phyloP scores from a whole-genome alignment of 35 echinoderm and acorn worm genomes.

The Amphiura filiformis region DNA sequence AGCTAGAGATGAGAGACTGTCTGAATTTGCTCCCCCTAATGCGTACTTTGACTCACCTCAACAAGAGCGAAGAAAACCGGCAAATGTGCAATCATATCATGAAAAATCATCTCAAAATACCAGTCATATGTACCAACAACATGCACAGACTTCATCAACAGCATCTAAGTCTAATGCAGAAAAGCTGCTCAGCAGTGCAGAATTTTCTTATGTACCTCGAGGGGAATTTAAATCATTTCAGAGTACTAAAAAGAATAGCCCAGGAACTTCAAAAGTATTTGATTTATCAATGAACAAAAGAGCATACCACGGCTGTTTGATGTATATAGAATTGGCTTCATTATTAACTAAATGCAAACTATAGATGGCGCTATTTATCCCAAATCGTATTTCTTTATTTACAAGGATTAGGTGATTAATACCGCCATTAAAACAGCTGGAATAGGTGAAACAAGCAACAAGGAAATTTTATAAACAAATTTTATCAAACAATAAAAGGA shows the following conservation, averaged over 20 bases:
- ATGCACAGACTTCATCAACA: background rate
- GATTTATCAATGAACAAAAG: too few relatives aligned
- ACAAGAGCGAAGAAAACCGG: conserved; percentile 1
- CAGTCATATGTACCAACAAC: background rate
- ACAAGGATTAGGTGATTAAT: too few relatives aligned
- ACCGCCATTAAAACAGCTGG: too few relatives aligned
- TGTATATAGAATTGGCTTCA: too few relatives aligned
- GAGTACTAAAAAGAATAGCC: background rate
- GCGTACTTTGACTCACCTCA: conserved; percentile 1
- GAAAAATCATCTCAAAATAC: background rate
- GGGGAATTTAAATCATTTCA: background rate
- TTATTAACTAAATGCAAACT: too few relatives aligned
- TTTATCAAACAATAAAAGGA: too few relatives aligned
- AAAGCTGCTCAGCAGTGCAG: background rate
- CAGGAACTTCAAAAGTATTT: too few relatives aligned
- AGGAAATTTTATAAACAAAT: too few relatives aligned
- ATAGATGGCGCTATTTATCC: too few relatives aligned
- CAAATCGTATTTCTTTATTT: background rate
- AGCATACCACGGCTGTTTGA: too few relatives aligned
- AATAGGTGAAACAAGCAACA: too few relatives aligned
- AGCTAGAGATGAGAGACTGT: conserved; percentile 50
- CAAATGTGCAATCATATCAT: background rate
- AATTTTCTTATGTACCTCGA: background rate
- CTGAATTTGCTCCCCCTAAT: conserved; percentile 78
- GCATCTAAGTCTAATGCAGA: background rate